These are phyloP conservation scores for Clupea harengus DNA, from an alignment of 2,113 vertebrate species.

Conservation along the genomic window DNA sequence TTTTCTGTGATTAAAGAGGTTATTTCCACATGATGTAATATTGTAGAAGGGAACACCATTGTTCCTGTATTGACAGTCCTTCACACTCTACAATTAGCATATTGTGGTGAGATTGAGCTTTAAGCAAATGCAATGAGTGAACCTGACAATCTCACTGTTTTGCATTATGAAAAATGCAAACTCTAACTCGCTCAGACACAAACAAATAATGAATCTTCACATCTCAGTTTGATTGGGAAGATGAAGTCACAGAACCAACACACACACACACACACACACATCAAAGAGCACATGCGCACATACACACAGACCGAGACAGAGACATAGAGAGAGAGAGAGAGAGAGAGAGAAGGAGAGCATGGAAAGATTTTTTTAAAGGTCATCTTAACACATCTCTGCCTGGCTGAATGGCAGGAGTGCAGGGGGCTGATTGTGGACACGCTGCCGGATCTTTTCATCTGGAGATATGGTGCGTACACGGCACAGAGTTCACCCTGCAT, in stretches of 20 bases:
- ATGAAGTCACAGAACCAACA: background rate
- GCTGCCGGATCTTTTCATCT: background rate
- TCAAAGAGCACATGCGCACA: background rate
- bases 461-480: background rate
- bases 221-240: background rate
- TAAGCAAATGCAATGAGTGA: background rate
- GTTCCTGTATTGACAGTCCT: background rate
- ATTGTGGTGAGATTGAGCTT: slow-evolving; percentile 1
- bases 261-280: background rate
- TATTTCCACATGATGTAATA: background rate
- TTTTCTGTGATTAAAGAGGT: background rate
- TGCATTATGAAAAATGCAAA: background rate
- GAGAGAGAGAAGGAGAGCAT: background rate
- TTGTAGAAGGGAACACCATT: background rate
- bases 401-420: background rate
- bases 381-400: slow-evolving; percentile 23
- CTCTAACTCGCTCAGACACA: too few relatives aligned
- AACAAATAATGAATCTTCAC: background rate
- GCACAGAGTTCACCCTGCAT: background rate
- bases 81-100: background rate
- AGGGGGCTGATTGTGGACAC: background rate
- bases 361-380: slow-evolving; percentile 9
- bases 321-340: background rate
- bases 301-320: background rate
- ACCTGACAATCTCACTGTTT: background rate